Evolutionary conservation across 2,888 invertebrate species (phyloP), one percentile per base, ranked within the genome.

Genomic region (Lapara coniferarum): DNA sequence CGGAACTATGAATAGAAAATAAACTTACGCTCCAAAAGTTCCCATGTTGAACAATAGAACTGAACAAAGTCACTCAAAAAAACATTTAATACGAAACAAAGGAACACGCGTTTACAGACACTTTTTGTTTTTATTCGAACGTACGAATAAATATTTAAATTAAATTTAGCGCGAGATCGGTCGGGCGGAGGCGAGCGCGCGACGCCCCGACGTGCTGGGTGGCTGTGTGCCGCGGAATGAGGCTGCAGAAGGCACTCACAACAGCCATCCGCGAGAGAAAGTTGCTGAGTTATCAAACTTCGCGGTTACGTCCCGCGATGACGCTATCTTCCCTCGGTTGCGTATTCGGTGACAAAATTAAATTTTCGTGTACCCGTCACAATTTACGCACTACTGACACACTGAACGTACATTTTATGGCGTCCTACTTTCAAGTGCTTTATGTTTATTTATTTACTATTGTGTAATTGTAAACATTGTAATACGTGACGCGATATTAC

Each of bases 291-390:
- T 92, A 91, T 91, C 90, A 91, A 91, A 92, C 91, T 86, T 84
- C 82, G 89, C 87, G 89, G 92, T 93, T 93, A 93, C 93, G 92
- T 92, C 89, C 79, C 77, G 80, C 83, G 91, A 91, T 92, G 92
- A 93, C 92, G 92, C 88, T 86, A 84, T 87, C 89, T 86, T 88
- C 88, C 84, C 81, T 80, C 87, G 89, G 87, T 93, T 93, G 92
- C 92, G 93, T 91, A 88, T 89, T 85, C 90, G 88, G 87, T 90
- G 93, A 92, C 92, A 91, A 91, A 89, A 91, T 87, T 87, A 80
- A 86, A 88, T 88, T 89, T 89, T 87, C 85, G 85, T 85, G 85
- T 85, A 82, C 85, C 84, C 80, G 79, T 82, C 80, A 82, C 85
- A 77, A 74, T 81, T 85, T 80, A 82, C 81, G 89, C 81, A 85